A percentile compares a stretch with the other conserved stretches of the same genome.
Conservation (phyloP, 2,888 invertebrate species). For the Stegana nigrithorax region DNA sequence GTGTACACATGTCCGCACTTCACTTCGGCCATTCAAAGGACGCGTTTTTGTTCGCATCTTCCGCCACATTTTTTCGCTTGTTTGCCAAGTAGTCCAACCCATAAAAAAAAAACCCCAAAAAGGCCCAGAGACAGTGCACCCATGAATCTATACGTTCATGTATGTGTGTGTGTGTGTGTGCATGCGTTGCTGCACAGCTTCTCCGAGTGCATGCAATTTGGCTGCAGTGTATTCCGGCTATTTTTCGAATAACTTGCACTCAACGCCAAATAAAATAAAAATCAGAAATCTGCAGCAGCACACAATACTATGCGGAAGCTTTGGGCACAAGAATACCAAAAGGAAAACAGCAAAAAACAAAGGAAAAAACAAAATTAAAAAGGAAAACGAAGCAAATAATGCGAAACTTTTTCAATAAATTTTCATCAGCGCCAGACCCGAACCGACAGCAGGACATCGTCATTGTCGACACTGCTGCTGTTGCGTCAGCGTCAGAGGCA, state of each 20-base stretch:
- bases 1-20: slow-evolving; percentile 45
- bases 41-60: slow-evolving; percentile 12
- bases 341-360: too few species aligned
- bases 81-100: too few species aligned
- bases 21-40: slow-evolving; percentile 60
- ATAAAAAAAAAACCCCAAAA: too few species aligned
- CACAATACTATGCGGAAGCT: too few species aligned
- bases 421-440: slow-evolving; percentile 52
- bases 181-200: too few species aligned
- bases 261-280: slow-evolving; percentile 53
- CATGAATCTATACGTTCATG: too few species aligned
- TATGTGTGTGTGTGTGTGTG: slow-evolving; percentile 32
- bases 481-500: too few species aligned
- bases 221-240: slow-evolving; percentile 37
- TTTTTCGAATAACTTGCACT: slow-evolving; percentile 61
- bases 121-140: too few species aligned
- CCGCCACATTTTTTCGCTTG: too few species aligned
- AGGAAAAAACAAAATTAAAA: not conserved
- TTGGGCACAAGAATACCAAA: too few species aligned
- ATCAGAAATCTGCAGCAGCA: too few species aligned
- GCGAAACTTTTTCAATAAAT: slow-evolving; percentile 60
- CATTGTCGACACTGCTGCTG: too few species aligned
- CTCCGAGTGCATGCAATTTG: not conserved
- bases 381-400: slow-evolving; percentile 29
- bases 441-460: slow-evolving; percentile 37